Evolutionary conservation across 2,797 vertebrate species (phyloP), one percentile per base, ranked within the genome.

Genomic region (Hydrolagus colliei): DNA sequence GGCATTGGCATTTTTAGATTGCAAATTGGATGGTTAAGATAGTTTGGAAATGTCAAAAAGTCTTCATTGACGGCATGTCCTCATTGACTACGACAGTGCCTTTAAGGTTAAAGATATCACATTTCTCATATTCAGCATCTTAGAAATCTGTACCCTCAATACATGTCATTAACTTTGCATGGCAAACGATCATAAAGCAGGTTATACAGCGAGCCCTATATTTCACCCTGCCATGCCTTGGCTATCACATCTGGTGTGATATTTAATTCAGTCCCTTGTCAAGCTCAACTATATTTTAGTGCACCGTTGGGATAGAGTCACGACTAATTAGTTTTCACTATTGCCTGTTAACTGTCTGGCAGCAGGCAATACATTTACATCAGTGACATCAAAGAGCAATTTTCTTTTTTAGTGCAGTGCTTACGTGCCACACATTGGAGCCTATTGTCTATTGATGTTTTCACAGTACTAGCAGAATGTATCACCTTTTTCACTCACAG

Each of bases 201-300:
- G 41, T 6, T 52, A 52, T 52, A 52, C 41, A 52, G 41, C 41
- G 41, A 52, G 41, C 41, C 41, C 79, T 68, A 71, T 84, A 84
- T 84, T 84, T 84, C 79, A 84, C 79, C 79, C 67, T 68, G 79
- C 79, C 79, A 68, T 35, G 67, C 79, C 65, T 68, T 41, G 32
- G 79, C 79, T 35, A 41, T 84, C 79, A 71, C 79, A 84, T 84
- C 79, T 84, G 79, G 79, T 71, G 41, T 84, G 79, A 84, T 84
- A 84, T 84, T 84, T 84, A 84, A 84, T 84, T 84, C 79, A 84
- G 79, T 84, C 79, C 79, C 79, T 84, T 84, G 79, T 84, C 79
- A 84, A 84, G 71, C 79, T 68, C 32, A 84, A 84, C 79, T 84
- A 84, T 84, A 71, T 84, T 84, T 84, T 84, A 84, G 79, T 84